Percentiles rank a stretch among this genome's conserved stretches.
Conservation (phyloP, 2,888 invertebrate species). For the Nudaria mundana region DNA sequence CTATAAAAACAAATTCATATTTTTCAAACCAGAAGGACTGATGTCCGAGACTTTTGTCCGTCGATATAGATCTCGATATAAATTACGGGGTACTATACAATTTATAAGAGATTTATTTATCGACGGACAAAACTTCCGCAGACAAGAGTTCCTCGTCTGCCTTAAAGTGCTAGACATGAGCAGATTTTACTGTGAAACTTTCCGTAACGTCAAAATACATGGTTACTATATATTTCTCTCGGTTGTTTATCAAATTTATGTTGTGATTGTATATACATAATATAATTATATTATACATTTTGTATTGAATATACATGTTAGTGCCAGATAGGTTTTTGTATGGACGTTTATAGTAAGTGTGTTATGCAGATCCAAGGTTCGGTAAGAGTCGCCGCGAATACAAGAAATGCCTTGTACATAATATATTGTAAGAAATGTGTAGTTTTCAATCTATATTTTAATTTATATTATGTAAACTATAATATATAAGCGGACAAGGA, state of each 20-base stretch:
- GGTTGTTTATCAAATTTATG: constrained; percentile 79
- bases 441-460: constrained; percentile 78
- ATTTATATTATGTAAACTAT: constrained; percentile 75
- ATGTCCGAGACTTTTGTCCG: too few relatives aligned
- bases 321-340: constrained; percentile 80
- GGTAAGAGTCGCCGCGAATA: constrained; percentile 47
- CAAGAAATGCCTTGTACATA: constrained; percentile 76
- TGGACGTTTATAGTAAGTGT: constrained; percentile 62
- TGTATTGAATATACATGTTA: constrained; percentile 79
- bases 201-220: constrained; percentile 59
- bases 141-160: too few relatives aligned
- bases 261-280: constrained; percentile 79
- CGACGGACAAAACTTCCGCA: too few relatives aligned
- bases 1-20: constrained; percentile 45
- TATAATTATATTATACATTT: constrained; percentile 75
- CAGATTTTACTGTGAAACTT: constrained; percentile 33
- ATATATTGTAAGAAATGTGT: constrained; percentile 71
- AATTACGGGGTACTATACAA: too few relatives aligned
- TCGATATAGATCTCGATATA: too few relatives aligned
- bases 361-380: constrained; percentile 12
- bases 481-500: constrained; percentile 68
- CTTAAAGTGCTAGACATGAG: too few relatives aligned
- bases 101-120: too few relatives aligned
- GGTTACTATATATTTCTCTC: constrained; percentile 54
- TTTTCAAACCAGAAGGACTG: too few relatives aligned